These are phyloP conservation scores for Botrylloides violaceus DNA, from an alignment of 23 tunicate species.

Conservation along the genomic window DNA sequence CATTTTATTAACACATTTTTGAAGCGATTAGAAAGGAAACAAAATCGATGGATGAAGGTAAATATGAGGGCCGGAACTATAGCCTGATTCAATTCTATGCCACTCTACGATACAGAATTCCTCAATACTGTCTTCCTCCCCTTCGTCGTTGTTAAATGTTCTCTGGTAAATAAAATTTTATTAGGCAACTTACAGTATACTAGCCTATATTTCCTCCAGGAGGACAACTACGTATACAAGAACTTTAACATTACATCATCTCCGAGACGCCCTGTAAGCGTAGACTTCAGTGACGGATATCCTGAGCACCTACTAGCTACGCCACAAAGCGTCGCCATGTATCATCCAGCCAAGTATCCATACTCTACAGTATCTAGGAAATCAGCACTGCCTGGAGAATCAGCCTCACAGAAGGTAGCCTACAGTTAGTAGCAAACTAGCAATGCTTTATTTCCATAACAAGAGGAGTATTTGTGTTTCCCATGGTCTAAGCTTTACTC, in stretches of 20 bases:
- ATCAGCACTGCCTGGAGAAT: not conserved
- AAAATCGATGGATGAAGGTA: conserved; percentile 77
- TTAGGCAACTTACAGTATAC: too few species aligned
- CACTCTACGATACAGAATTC: not conserved
- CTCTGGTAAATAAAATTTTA: too few species aligned
- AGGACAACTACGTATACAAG: conserved; percentile 62
- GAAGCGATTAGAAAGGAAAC: conserved; percentile 68
- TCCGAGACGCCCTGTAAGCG: conserved; percentile 21
- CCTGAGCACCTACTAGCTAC: conserved; percentile 37
- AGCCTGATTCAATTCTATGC: not conserved
- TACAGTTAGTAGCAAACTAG: not conserved
- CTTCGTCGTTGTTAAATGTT: too few species aligned
- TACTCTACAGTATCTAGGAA: conserved; percentile 26
- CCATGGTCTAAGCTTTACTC: too few species aligned
- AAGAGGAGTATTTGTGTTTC: too few species aligned
- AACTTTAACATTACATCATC: conserved; percentile 35
- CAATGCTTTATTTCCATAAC: not conserved
- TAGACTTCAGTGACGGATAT: conserved; percentile 1
- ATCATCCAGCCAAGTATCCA: conserved; percentile 57
- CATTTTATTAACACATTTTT: conserved; percentile 75
- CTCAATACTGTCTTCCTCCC: too few species aligned
- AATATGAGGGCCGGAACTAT: not conserved
- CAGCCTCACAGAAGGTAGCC: not conserved
- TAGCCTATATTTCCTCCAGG: too few species aligned
- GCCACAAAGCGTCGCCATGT: conserved; percentile 20